Base-by-base conservation (phyloP, 2,888 invertebrate species). In the Chymomyza procnemis region DNA sequence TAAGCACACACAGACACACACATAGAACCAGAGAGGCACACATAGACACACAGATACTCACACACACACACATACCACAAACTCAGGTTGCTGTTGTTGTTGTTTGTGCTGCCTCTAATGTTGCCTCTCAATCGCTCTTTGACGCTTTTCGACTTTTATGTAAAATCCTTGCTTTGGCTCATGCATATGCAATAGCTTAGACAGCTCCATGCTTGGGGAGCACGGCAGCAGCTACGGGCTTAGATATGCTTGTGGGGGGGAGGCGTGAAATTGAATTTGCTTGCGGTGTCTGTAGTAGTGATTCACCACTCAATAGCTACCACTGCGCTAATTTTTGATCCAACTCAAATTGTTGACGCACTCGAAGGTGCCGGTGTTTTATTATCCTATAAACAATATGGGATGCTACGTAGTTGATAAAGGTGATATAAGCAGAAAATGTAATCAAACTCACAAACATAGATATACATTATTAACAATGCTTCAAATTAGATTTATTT, bases 111-210 rank as follows among this genome's bases (percentile, higher is more conserved):
- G 12, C 12, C 34, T 12, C 12, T 41, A 5, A 9, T 9, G 34
- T 12, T 41, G 9, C 3, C 34, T 12, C 12, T 9, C 34, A 41
- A 3, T 41, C 2, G 12, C 12, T 41, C 34, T 12, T 3, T 41
- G 12, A 3, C 12, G 0, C 12, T 0, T 5, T 41, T 0, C 34
- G 12, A 2, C 34, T 12, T n/a, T 12, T 12, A 41, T 12, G 1
- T 12, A 41, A 41, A 12, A 8, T 26, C 47, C 16, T n/a, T 18
- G 19, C 22, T 18, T 12, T 1, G 54, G 54, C 54, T 54, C 54
- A 54, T 54, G 54, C 54, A 54, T 54, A 54, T 54, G 54, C 54
- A 54, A 54, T 54, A 21, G 21, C 18, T 21, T 19, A 50, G 50
- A 4, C 50, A 50, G 6, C 6, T 54, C 54, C 14, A 22, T 21